Conservation (phyloP, 2,113 vertebrate genomes). For the Oncorhynchus gorbuscha region DNA sequence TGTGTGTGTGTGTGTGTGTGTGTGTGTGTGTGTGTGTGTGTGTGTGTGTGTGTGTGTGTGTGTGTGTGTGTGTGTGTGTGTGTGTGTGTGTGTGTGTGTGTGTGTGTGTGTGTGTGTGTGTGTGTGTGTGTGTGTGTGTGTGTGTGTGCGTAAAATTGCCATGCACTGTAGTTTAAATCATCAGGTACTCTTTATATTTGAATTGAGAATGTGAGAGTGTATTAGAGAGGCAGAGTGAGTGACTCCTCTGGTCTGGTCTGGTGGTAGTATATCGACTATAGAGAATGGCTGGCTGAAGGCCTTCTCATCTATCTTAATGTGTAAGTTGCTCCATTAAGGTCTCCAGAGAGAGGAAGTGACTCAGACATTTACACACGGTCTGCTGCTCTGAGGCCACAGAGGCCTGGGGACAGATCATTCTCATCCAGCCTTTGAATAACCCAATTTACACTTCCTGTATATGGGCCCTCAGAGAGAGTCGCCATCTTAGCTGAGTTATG, state of each 20-base stretch:
- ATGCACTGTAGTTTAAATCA: not conserved
- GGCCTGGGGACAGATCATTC: not conserved
- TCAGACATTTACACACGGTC: conserved; percentile 13
- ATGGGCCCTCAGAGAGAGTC: not conserved
- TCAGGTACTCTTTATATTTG: not conserved
- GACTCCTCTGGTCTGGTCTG: too few relatives aligned
- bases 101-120: too few relatives aligned
- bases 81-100: too few relatives aligned
- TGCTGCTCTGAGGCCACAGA: not conserved
- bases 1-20: not conserved
- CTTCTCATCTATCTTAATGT: conserved; percentile 1
- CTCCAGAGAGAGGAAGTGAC: conserved; percentile 9
- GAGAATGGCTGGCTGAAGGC: not conserved
- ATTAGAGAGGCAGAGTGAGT: not conserved
- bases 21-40: not conserved
- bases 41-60: not conserved
- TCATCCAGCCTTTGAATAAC: not conserved
- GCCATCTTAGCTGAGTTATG: not conserved
- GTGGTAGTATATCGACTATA: too few relatives aligned
- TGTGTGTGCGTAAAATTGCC: not conserved
- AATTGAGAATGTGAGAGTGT: conserved; percentile 2
- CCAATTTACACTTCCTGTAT: not conserved
- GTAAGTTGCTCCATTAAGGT: conserved; percentile 6
- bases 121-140: not conserved
- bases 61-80: too few relatives aligned